Conservation (phyloP, 2,113 vertebrate species). For the Terrapene triunguis region DNA sequence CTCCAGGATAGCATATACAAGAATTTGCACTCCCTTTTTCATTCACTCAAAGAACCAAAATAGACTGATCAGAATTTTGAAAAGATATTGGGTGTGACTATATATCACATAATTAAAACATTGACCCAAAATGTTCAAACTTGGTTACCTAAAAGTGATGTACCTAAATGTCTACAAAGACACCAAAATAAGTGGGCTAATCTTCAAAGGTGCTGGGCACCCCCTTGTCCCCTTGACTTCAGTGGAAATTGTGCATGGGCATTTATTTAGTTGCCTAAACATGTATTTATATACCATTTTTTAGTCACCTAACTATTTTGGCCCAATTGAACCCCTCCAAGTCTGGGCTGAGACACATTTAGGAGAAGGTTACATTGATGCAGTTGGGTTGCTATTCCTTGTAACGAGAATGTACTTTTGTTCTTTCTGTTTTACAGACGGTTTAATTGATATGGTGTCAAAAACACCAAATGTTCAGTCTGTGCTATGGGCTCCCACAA, state of each 20-base stretch:
- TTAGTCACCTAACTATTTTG: background rate
- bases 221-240: background rate
- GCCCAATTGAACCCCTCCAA: background rate
- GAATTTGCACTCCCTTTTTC: background rate
- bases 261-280: background rate
- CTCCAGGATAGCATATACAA: rapidly evolving
- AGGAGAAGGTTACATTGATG: background rate
- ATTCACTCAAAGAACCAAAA: background rate
- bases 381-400: background rate
- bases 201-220: rapidly evolving
- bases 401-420: background rate
- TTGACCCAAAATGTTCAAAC: background rate
- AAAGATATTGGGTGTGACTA: background rate
- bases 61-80: background rate
- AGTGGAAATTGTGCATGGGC: background rate
- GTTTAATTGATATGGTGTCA: background rate
- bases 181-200: background rate
- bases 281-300: background rate
- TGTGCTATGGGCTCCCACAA: background rate
- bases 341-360: background rate
- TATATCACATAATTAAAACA: background rate
- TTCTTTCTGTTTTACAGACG: background rate
- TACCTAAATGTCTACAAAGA: background rate
- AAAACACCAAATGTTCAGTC: background rate
- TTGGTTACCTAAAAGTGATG: background rate